A percentile compares a stretch with the other conserved stretches of the same genome.
Conservation (phyloP, 2,113 vertebrate species). For the Corythaeola cristata region DNA sequence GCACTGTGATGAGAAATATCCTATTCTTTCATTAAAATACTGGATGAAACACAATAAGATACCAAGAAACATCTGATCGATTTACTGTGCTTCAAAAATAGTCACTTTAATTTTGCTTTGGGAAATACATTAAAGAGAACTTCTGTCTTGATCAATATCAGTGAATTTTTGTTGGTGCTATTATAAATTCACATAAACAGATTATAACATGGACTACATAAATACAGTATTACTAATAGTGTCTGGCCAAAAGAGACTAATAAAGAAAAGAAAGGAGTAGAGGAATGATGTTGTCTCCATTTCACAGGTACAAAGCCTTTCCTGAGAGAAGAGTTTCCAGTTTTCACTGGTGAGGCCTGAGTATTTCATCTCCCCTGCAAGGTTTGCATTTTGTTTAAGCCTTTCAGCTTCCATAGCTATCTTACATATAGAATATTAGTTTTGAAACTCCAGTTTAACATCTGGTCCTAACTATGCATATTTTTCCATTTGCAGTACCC, state of each 20-base stretch:
- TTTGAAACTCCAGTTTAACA: conserved; percentile 4
- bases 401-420: neutral
- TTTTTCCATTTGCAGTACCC: neutral
- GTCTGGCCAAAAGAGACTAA: neutral
- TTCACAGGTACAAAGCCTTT: neutral
- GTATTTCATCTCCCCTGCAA: neutral
- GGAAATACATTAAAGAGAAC: neutral
- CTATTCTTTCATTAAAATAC: neutral
- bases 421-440: neutral
- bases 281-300: neutral
- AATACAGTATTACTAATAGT: neutral
- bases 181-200: neutral
- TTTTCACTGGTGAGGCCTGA: neutral
- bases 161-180: neutral
- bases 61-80: neutral
- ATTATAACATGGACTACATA: neutral
- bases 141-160: neutral
- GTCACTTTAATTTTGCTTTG: neutral
- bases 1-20: neutral
- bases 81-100: neutral
- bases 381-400: neutral
- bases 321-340: neutral
- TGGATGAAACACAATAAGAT: neutral
- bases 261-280: neutral
- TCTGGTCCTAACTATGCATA: neutral